Evolutionary conservation across 1,140 invertebrate genomes (phyloP), one percentile per base, ranked within the genome.

Genomic region (Eumaeus atala): DNA sequence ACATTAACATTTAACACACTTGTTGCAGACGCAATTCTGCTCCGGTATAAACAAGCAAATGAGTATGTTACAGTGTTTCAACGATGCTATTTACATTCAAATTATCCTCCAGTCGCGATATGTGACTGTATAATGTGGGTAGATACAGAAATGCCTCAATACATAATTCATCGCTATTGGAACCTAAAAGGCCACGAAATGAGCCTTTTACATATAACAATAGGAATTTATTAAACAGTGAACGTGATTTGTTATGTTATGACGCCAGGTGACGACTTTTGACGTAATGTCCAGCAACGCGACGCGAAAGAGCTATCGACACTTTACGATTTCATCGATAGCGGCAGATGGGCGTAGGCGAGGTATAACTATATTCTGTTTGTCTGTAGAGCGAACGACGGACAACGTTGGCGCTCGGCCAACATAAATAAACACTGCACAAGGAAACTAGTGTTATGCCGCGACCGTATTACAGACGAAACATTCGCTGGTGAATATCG

Each of bases 361-460:
- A 67, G 58, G 55, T 54, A 66, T 59, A 60, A 59, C 66, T 71
- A 69, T 74, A 71, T 70, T 76, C 67, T 73, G 73, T 77, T 82
- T 71, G 70, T 68, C 59, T 68, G 68, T 67, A 74, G 74, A 76
- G 67, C 67, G 57, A 72, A 62, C 69, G 74, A 72, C 72, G 73
- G 67, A 61, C 78, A 76, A 79, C 75, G 72, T 70, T 86, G 83
- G 83, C 83, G 47, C 16, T 35, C 33, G 11, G 77, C 83, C 83
- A 86, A 86, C 64, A 76, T 80, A 84, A 86, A 83, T 77, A 86
- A 86, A 86, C 76, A 83, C 79, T 84, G 77, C 81, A 84, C 81
- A 86, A 83, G 80, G 83, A 81, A 86, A 82, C 82, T 85, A 84
- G 80, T 85, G 80, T 83, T 83, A 79, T 77, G 78, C 82, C 82